Percentiles rank a stretch among this genome's conserved stretches.
phyloP scores from a whole-genome alignment of 2,113 vertebrate genomes.

The Sinocyclocheilus maitianheensis region DNA sequence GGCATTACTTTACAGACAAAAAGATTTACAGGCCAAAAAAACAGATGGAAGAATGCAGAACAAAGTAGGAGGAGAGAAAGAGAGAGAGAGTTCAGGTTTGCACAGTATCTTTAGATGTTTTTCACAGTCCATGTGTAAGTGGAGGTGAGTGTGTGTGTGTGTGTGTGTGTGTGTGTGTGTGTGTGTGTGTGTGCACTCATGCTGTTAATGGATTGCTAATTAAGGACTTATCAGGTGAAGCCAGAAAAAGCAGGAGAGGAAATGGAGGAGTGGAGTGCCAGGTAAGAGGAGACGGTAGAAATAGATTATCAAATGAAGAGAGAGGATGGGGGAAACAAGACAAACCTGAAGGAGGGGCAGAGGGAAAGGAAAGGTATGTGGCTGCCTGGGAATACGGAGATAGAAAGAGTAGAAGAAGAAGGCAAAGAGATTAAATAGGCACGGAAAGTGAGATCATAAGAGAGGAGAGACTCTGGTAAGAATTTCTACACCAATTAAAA shows the following conservation, averaged over 20 bases:
- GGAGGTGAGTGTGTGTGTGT: constrained; percentile 17
- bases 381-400: constrained; percentile 15
- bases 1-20: constrained; percentile 40
- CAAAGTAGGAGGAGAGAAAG: constrained; percentile 7
- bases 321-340: constrained; percentile 5
- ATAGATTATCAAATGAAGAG: constrained; percentile 19
- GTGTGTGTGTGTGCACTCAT: background rate
- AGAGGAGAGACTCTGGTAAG: constrained; percentile 58
- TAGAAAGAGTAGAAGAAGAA: background rate
- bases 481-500: constrained; percentile 28
- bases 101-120: constrained; percentile 9
- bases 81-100: constrained; percentile 2
- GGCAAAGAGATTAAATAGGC: constrained; percentile 37
- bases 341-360: constrained; percentile 37
- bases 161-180: constrained; percentile 23
- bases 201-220: constrained; percentile 38
- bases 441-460: constrained; percentile 49
- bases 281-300: constrained; percentile 5
- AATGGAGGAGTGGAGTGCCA: constrained; percentile 4
- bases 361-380: constrained; percentile 15
- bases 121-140: constrained; percentile 18
- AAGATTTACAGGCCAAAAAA: constrained; percentile 40
- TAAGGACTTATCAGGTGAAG: constrained; percentile 36
- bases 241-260: constrained; percentile 14
- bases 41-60: constrained; percentile 3